Conservation (phyloP, 2,797 vertebrate species). For the Poliocrania exsul region DNA sequence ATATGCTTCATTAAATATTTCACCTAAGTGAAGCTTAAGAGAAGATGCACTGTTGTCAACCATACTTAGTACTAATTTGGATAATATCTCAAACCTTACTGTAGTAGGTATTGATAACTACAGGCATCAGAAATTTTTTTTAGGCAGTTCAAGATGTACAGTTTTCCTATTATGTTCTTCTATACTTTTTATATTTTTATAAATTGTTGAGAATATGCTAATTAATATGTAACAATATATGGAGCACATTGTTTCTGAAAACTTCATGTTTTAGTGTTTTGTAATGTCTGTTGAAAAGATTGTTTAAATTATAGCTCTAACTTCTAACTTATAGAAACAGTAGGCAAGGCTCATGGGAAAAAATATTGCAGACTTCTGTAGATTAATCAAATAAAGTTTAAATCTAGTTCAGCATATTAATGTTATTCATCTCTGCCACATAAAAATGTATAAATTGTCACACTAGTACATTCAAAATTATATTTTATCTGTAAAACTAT, state of each 20-base stretch:
- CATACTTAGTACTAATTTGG: slow-evolving; percentile 25
- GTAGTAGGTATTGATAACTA: neutral
- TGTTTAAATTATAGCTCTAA: neutral
- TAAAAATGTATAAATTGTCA: neutral
- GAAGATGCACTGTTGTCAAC: slow-evolving; percentile 8
- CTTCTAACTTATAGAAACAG: neutral
- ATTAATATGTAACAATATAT: slow-evolving; percentile 19
- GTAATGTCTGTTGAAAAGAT: neutral
- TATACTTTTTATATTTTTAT: neutral
- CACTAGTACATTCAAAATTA: neutral
- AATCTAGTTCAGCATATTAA: neutral
- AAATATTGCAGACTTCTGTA: neutral
- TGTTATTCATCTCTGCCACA: neutral
- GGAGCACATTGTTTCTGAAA: neutral
- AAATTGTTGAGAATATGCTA: neutral
- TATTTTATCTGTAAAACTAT: neutral
- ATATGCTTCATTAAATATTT: slow-evolving; percentile 38
- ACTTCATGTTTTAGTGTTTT: neutral
- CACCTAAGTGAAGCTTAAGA: slow-evolving; percentile 29
- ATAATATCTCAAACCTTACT: neutral
- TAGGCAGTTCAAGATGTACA: neutral
- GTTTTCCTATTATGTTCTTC: neutral
- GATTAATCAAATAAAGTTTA: neutral
- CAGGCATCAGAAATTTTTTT: neutral
- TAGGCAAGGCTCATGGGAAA: neutral